Conservation (phyloP, 2,113 vertebrate genomes). For the Pygoscelis adeliae region DNA sequence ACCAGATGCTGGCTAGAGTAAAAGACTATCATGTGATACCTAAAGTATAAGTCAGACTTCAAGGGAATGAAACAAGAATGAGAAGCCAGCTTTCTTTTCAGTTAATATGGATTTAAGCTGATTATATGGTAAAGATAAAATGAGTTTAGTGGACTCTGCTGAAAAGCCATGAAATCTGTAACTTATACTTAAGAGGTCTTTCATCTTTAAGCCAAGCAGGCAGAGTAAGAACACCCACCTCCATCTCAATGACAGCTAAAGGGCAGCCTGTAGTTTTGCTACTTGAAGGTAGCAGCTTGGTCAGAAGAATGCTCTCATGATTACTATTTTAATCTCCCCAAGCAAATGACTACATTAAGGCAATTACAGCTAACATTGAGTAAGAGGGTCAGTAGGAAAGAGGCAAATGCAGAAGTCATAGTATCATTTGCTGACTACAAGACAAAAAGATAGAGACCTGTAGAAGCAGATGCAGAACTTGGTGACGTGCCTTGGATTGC, state of each 20-base stretch:
- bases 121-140: slow-evolving; percentile 39
- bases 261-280: background rate
- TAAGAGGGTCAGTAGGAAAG: background rate
- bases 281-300: background rate
- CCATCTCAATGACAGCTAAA: background rate
- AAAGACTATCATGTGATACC: background rate
- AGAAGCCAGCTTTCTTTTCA: background rate
- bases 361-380: background rate
- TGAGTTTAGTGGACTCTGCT: slow-evolving; percentile 14
- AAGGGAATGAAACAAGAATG: slow-evolving; percentile 6
- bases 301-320: background rate
- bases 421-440: background rate
- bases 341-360: background rate
- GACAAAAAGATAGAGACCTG: background rate
- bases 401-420: background rate
- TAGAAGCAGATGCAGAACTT: background rate
- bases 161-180: background rate
- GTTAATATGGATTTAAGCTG: slow-evolving; percentile 20
- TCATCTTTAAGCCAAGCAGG: slow-evolving; percentile 18
- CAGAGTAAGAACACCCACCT: background rate
- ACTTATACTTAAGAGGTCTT: slow-evolving; percentile 40
- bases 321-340: background rate
- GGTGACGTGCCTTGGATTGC: background rate
- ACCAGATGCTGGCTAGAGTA: background rate
- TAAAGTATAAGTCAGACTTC: slow-evolving; percentile 3